phyloP scores from a whole-genome alignment of 2,797 vertebrate genomes.

The Arctocebus calabarensis region DNA sequence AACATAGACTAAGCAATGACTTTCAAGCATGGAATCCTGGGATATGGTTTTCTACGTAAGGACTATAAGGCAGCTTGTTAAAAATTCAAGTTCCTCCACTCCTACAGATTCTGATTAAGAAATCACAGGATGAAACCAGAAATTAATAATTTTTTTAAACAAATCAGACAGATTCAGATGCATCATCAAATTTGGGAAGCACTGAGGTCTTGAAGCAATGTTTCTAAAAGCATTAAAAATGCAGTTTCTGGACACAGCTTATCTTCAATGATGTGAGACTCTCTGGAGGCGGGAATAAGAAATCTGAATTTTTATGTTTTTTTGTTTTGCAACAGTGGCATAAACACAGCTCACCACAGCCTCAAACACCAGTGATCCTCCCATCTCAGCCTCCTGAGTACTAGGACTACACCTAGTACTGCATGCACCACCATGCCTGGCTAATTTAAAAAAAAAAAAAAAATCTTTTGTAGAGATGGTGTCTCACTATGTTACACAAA shows the following conservation, averaged over 20 bases:
- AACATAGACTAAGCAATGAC: background rate
- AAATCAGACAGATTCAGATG: background rate
- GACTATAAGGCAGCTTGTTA: background rate
- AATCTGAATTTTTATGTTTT: slow-evolving; percentile 30
- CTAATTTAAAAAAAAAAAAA: background rate
- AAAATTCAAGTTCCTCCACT: slow-evolving; percentile 32
- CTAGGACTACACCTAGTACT: background rate
- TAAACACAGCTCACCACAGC: background rate
- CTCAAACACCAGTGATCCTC: background rate
- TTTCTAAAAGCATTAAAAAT: background rate
- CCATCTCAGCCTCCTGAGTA: background rate
- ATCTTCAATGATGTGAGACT: background rate
- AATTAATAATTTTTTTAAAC: slow-evolving; percentile 16
- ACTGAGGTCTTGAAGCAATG: background rate
- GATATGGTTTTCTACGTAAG: background rate
- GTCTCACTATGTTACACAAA: background rate
- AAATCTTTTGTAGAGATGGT: background rate
- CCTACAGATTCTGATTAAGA: slow-evolving; percentile 1
- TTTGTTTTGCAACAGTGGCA: background rate
- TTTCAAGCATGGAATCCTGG: background rate
- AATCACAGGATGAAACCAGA: background rate
- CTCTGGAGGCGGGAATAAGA: background rate
- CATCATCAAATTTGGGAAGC: background rate
- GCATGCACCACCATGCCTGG: background rate
- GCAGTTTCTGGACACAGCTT: background rate